Percentiles rank a stretch among this genome's conserved stretches.
These are phyloP conservation scores for Diadromus collaris DNA, from an alignment of 2,888 invertebrate species.

Conservation along the genomic window DNA sequence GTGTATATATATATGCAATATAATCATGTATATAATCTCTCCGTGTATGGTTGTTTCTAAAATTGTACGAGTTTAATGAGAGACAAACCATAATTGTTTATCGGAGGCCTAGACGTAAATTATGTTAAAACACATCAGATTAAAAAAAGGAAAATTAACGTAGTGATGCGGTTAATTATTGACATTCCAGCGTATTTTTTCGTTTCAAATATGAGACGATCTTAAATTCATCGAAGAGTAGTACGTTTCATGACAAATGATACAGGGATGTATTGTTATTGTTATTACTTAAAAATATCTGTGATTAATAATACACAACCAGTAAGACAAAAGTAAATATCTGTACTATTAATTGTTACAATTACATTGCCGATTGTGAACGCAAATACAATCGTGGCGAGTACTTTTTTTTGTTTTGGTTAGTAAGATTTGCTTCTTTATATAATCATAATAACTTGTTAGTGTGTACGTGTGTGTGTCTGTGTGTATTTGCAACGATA, in stretches of 20 bases:
- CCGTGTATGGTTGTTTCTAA: constrained; percentile 40
- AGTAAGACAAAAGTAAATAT: constrained; percentile 30
- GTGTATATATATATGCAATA: constrained; percentile 55
- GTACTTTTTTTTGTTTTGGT: not conserved
- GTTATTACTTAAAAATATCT: constrained; percentile 18
- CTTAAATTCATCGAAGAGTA: constrained; percentile 14
- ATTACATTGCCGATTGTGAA: constrained; percentile 8
- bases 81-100: constrained; percentile 19
- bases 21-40: constrained; percentile 51
- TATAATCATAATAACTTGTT: constrained; percentile 20
- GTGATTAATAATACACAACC: constrained; percentile 32
- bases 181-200: constrained; percentile 9
- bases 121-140: constrained; percentile 29
- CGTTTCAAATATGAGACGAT: not conserved
- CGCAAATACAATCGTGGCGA: constrained; percentile 14
- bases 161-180: constrained; percentile 14
- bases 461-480: not conserved
- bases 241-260: constrained; percentile 19
- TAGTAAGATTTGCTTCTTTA: not conserved
- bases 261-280: constrained; percentile 1
- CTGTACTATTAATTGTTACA: constrained; percentile 16
- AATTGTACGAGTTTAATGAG: constrained; percentile 32
- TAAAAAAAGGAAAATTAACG: constrained; percentile 6
- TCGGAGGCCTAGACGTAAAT: constrained; percentile 15
- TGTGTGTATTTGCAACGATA: constrained; percentile 1